A percentile compares a stretch with the other conserved stretches of the same genome.
phyloP scores from a whole-genome alignment of 2,888 invertebrate species.

The Vannuccia rotundouncinata region DNA sequence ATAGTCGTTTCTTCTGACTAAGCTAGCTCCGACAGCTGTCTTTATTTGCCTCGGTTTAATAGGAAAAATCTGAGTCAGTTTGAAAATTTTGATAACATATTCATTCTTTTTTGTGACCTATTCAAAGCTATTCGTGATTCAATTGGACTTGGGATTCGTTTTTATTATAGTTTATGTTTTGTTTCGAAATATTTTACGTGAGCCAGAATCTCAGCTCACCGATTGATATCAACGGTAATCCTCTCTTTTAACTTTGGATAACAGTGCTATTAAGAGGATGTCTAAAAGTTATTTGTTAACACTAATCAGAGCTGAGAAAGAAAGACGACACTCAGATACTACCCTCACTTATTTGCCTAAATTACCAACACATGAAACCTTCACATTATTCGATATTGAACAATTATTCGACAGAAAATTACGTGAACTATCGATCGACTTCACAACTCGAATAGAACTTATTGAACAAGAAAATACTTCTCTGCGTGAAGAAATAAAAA shows the following conservation, averaged over 20 bases:
- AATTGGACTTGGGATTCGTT: conserved; percentile 9
- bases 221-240: not conserved
- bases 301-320: conserved; percentile 10
- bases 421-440: conserved; percentile 10
- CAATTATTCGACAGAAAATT: conserved; percentile 20
- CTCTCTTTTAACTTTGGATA: conserved; percentile 7
- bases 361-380: conserved; percentile 15
- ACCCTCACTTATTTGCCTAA: conserved; percentile 7
- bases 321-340: not conserved
- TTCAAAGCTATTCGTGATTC: not conserved
- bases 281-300: conserved; percentile 11
- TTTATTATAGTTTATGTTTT: conserved; percentile 19
- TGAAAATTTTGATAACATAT: not conserved
- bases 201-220: conserved; percentile 6
- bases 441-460: conserved; percentile 20
- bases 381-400: conserved; percentile 15
- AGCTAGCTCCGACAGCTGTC: conserved; percentile 22
- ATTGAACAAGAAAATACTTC: conserved; percentile 23
- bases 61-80: conserved; percentile 5
- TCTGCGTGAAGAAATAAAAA: conserved; percentile 17
- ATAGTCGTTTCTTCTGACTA: too few species aligned
- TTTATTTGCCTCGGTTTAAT: conserved; percentile 5
- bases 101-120: conserved; percentile 3
- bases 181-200: not conserved
- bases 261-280: conserved; percentile 10